phyloP scores from a whole-genome alignment of 1,140 invertebrate genomes.

The Himalopsyche phryganea region DNA sequence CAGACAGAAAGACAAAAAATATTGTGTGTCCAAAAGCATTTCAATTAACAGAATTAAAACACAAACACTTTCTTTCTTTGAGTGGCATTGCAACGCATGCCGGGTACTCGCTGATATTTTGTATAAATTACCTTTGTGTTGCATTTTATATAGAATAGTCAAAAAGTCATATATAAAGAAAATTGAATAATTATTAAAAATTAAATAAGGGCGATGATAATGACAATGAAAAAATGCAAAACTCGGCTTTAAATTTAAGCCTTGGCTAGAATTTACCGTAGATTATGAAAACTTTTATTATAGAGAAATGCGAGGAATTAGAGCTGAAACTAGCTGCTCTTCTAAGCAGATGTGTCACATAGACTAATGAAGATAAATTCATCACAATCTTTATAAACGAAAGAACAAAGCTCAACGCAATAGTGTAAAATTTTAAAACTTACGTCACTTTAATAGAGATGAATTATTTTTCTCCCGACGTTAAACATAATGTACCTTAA shows the following conservation, averaged over 20 bases:
- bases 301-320: conserved; percentile 3
- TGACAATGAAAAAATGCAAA: neutral
- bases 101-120: no score
- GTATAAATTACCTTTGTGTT: no score
- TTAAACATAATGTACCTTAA: neutral
- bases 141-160: no score
- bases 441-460: conserved; percentile 22
- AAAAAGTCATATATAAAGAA: no score
- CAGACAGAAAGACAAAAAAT: no score
- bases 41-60: no score
- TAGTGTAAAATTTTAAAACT: conserved; percentile 15
- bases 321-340: conserved; percentile 7
- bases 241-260: neutral
- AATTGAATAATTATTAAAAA: neutral
- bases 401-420: conserved; percentile 6
- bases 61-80: no score
- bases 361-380: conserved; percentile 31
- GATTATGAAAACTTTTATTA: conserved; percentile 14
- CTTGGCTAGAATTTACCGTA: neutral
- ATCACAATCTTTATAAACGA: conserved; percentile 16
- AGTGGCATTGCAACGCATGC: no score
- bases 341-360: conserved; percentile 15
- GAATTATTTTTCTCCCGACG: conserved; percentile 9
- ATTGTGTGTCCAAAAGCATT: no score
- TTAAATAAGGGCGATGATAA: neutral